Evolutionary conservation across 2,113 vertebrate genomes (phyloP), one percentile per base, ranked within the genome.

Genomic region (Lepus europaeus): DNA sequence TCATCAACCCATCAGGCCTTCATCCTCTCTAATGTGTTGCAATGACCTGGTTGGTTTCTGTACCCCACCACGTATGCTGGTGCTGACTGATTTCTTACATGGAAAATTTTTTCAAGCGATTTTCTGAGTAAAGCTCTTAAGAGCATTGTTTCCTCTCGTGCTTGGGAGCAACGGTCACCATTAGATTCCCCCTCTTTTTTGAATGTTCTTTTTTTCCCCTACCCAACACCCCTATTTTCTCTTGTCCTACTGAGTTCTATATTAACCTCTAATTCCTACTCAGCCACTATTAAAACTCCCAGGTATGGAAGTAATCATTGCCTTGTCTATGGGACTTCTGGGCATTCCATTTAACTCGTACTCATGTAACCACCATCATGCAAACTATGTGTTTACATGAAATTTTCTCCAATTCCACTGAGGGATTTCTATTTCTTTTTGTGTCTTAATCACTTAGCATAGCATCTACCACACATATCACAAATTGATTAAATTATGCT

Each of bases 61-160:
- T 6, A 4, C 20, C n/a, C 5, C 0, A 49, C 51, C 25, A 2
- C 22, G 39, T 6, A 59, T 79, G 25, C 59, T 64, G 31, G 14
- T 84, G 8, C 9, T 31, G 14, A 72, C 6, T 31, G 4, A 69
- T 53, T 51, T 51, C 33, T 45, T 66, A 13, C 3, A 53, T 0
- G 12, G 61, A 73, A 92, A 92, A 33, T 29, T 7, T 86, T 78
- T 68, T 25, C 12, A 68, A 73, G 25, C 29, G 76, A 91, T 49
- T 76, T 5, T 64, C 64, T 36, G 20, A 53, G 16, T 68, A 56
- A 31, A 51, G 20, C 14, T 10, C 64, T 12, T 4, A 45, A 45
- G 6, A 45, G 45, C 31, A 29, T 63, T 64, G 3, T 49, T 80
- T 63, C 45, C 49, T 36, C 33, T 72, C 23, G 22, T 12, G 8